Conservation (phyloP, 1,140 invertebrate genomes). For the Oscheius sp. region DNA sequence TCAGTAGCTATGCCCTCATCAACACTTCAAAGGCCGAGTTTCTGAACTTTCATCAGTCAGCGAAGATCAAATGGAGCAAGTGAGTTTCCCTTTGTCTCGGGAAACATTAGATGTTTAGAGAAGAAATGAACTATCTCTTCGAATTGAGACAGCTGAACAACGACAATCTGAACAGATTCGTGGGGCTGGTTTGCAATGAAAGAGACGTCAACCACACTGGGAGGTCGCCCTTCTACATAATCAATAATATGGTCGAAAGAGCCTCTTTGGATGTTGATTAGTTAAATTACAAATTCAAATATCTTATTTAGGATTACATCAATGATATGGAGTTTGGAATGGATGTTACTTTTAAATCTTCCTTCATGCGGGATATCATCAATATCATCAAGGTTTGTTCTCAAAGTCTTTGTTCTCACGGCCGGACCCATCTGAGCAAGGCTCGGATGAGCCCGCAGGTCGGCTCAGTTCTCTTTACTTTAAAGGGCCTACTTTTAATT, state of each 20-base stretch:
- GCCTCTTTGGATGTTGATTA: constrained; percentile 50
- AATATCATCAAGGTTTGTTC: constrained; percentile 22
- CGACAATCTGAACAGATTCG: constrained; percentile 51
- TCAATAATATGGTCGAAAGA: constrained; percentile 52
- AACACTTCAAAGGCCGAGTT: constrained; percentile 53
- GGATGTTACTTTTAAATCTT: constrained; percentile 52
- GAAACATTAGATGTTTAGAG: neutral
- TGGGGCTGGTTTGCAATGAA: constrained; percentile 54
- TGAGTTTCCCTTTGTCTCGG: neutral
- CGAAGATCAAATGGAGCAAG: constrained; percentile 46
- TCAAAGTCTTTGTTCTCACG: too few species aligned
- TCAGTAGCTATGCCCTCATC: constrained; percentile 50
- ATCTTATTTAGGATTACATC: constrained; percentile 55
- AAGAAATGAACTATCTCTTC: constrained; percentile 47
- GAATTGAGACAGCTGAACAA: constrained; percentile 49
- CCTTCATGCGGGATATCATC: constrained; percentile 44
- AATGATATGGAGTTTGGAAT: constrained; percentile 50
- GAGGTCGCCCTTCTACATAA: constrained; percentile 44
- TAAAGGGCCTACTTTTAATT: neutral
- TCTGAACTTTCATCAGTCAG: constrained; percentile 45
- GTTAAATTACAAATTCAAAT: too few species aligned
- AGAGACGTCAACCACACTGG: constrained; percentile 19
- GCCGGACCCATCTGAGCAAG: too few species aligned
- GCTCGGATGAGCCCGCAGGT: too few species aligned
- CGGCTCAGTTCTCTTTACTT: too few species aligned